A percentile compares a stretch with the other conserved stretches of the same genome.
Conservation (phyloP, 2,797 vertebrate species). For the Falco biarmicus region DNA sequence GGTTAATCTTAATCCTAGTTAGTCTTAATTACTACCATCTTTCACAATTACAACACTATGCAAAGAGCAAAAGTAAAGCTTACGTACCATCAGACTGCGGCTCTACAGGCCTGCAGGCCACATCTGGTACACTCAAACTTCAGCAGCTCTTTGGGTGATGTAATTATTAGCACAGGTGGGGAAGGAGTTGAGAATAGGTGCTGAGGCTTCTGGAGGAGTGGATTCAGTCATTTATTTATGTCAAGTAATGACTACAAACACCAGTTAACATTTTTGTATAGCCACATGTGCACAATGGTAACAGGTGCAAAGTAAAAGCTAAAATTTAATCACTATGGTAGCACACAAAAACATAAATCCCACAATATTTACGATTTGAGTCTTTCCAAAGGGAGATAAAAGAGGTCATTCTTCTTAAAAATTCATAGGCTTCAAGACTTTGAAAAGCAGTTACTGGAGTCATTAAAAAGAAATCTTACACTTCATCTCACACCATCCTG, state of each 20-base stretch:
- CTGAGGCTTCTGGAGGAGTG: not conserved
- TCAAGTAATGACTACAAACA: not conserved
- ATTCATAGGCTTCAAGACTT: not conserved
- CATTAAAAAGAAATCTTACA: not conserved
- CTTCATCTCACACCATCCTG: slow-evolving; percentile 6
- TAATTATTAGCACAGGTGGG: slow-evolving; percentile 49
- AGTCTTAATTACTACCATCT: not conserved
- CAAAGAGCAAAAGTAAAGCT: not conserved
- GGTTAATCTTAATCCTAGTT: not conserved
- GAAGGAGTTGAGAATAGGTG: not conserved
- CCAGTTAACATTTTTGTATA: not conserved
- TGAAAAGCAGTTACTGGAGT: not conserved
- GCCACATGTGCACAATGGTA: not conserved
- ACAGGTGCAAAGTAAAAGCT: slow-evolving; percentile 9
- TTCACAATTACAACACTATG: not conserved
- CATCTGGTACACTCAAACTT: not conserved
- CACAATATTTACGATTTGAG: not conserved
- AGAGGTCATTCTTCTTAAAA: not conserved
- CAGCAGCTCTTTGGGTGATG: not conserved
- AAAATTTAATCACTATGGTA: slow-evolving; percentile 2
- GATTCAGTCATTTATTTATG: slow-evolving; percentile 5
- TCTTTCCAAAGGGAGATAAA: slow-evolving; percentile 27
- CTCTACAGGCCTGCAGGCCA: not conserved
- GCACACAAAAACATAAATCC: not conserved
- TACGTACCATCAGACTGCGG: not conserved